Evolutionary conservation across 1,140 invertebrate species (phyloP).

Genomic region (Thaumetopoea pityocampa): DNA sequence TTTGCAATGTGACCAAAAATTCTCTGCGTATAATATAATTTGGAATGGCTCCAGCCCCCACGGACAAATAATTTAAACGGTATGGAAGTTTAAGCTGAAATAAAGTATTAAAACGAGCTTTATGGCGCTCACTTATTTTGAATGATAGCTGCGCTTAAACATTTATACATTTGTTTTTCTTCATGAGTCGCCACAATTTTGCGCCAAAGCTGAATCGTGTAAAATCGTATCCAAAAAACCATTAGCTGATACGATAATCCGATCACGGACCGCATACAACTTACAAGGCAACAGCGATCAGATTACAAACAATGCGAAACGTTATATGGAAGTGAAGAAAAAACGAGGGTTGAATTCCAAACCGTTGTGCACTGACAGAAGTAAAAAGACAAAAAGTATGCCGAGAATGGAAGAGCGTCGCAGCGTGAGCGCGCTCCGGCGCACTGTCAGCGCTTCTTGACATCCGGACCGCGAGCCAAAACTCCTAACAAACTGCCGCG

Average conservation of each 20-base stretch:
- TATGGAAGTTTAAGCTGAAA: constrained; percentile 64
- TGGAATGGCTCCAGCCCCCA: constrained; percentile 55
- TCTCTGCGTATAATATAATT: constrained; percentile 67
- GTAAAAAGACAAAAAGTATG: constrained; percentile 7
- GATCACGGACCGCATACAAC: constrained; percentile 24
- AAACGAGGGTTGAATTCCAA: constrained; percentile 41
- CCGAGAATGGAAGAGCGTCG: constrained; percentile 19
- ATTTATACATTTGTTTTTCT: constrained; percentile 64
- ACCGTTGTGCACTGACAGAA: constrained; percentile 25
- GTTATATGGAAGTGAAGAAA: constrained; percentile 34
- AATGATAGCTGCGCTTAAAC: constrained; percentile 63
- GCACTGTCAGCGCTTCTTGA: constrained; percentile 45
- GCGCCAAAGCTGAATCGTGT: constrained; percentile 8
- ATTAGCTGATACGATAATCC: constrained; percentile 30
- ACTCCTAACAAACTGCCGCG: constrained; percentile 32
- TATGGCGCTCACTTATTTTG: constrained; percentile 66
- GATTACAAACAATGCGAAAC: constrained; percentile 37
- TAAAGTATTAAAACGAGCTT: constrained; percentile 69
- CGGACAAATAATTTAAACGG: constrained; percentile 66
- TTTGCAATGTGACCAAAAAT: constrained; percentile 45
- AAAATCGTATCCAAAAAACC: constrained; percentile 26
- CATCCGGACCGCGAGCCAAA: constrained; percentile 26
- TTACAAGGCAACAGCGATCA: constrained; percentile 28
- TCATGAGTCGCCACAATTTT: constrained; percentile 48
- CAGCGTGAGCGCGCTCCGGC: constrained; percentile 12